Evolutionary conservation across 2,888 invertebrate species (phyloP).

Genomic region (Drosophila imparisetae): DNA sequence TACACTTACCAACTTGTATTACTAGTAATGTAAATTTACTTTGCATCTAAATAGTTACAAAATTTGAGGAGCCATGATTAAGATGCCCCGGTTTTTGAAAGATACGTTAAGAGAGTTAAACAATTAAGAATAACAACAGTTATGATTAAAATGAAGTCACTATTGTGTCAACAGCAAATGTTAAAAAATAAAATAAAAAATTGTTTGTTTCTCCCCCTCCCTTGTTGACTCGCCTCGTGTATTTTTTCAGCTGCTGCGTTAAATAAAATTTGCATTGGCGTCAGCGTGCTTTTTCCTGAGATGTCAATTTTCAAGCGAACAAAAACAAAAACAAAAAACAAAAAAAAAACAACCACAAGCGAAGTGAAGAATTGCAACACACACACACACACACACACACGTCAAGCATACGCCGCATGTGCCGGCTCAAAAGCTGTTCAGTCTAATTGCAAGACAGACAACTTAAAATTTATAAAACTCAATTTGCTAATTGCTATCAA

Average conservation of each 20-base stretch:
- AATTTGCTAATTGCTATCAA: conserved; percentile 81
- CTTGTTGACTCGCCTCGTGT: background rate
- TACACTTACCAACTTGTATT: background rate
- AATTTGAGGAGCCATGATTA: background rate
- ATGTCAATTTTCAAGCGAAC: conserved; percentile 22
- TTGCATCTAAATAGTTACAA: background rate
- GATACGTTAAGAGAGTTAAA: too few species aligned
- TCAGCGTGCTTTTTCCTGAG: background rate
- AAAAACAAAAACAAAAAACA: background rate
- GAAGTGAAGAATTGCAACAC: conserved; percentile 21
- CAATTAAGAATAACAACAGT: background rate
- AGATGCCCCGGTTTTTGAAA: too few species aligned
- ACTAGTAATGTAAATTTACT: background rate
- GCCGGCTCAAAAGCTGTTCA: conserved; percentile 12
- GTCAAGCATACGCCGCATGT: conserved; percentile 62
- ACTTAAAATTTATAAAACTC: conserved; percentile 71
- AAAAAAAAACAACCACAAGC: conserved; percentile 12
- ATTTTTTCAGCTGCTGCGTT: conserved; percentile 26
- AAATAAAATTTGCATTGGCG: conserved; percentile 18
- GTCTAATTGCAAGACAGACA: conserved; percentile 67
- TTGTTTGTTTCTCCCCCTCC: conserved; percentile 8
- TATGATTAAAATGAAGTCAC: background rate
- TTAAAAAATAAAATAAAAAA: background rate
- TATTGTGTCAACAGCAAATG: conserved; percentile 16
- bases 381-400: conserved; percentile 4